Conservation (phyloP, 2,888 invertebrate genomes). For the Iphiclides podalirius region DNA sequence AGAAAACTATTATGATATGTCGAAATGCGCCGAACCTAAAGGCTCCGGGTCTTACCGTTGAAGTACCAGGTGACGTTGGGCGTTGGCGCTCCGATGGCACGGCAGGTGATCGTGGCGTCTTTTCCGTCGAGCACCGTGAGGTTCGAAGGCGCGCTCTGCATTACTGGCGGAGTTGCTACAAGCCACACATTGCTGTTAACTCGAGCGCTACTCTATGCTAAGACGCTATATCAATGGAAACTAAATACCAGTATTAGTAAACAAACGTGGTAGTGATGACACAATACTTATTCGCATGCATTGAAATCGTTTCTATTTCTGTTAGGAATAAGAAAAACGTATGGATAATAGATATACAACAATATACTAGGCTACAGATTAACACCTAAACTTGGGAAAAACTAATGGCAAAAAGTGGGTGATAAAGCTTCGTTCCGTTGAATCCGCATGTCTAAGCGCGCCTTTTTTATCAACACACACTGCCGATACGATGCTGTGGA, state of each 20-base stretch:
- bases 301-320: background rate
- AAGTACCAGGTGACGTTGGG: slow-evolving; percentile 96
- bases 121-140: slow-evolving; percentile 95
- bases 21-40: too few relatives aligned
- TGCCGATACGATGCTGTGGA: slow-evolving; percentile 4
- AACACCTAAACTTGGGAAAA: background rate
- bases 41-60: slow-evolving; percentile 92
- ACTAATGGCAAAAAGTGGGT: background rate
- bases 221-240: slow-evolving; percentile 17
- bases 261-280: slow-evolving; percentile 32
- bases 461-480: slow-evolving; percentile 1
- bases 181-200: slow-evolving; percentile 70
- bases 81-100: slow-evolving; percentile 93
- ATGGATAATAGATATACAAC: background rate
- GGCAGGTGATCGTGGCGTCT: slow-evolving; percentile 92
- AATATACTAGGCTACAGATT: background rate
- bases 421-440: background rate
- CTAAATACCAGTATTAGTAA: slow-evolving; percentile 24
- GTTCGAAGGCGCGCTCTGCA: slow-evolving; percentile 92
- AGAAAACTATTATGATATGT: too few relatives aligned
- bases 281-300: slow-evolving; percentile 25
- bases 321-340: background rate
- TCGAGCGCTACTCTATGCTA: slow-evolving; percentile 35
- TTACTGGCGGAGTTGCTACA: slow-evolving; percentile 92
- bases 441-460: slow-evolving; percentile 1